Conservation (phyloP, 2,113 vertebrate genomes). For the Apus apus region DNA sequence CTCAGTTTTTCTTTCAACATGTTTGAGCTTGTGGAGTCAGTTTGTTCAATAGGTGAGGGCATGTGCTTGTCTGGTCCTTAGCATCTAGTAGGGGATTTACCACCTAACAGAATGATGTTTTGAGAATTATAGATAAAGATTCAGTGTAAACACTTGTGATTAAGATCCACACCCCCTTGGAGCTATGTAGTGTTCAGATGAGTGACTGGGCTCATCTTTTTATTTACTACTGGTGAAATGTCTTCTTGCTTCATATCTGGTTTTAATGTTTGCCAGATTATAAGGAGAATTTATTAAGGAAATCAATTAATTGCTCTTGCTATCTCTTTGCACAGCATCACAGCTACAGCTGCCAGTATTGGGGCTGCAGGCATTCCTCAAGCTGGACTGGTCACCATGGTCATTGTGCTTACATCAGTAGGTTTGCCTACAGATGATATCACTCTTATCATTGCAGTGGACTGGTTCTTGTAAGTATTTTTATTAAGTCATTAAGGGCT, state of each 20-base stretch:
- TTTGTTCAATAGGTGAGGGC: not conserved
- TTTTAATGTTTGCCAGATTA: not conserved
- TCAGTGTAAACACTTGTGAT: not conserved
- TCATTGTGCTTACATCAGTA: slow-evolving; percentile 96
- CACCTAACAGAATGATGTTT: not conserved
- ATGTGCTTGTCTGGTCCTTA: not conserved
- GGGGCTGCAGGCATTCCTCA: slow-evolving; percentile 98
- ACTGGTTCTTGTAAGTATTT: slow-evolving; percentile 97
- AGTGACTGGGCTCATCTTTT: not conserved
- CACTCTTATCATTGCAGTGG: slow-evolving; percentile 94
- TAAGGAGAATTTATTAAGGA: not conserved
- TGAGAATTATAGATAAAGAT: not conserved
- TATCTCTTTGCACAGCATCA: slow-evolving; percentile 82
- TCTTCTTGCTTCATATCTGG: not conserved
- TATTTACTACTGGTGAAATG: not conserved
- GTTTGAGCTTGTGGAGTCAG: not conserved
- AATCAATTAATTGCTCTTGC: not conserved
- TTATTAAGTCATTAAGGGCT: not conserved
- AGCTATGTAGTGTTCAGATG: not conserved
- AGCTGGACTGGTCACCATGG: slow-evolving; percentile 97
- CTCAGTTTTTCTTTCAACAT: not conserved
- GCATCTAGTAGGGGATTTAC: not conserved
- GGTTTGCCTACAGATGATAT: slow-evolving; percentile 97
- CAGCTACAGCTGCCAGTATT: slow-evolving; percentile 95
- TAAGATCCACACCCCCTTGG: not conserved